phyloP scores from a whole-genome alignment of 1,140 invertebrate genomes.

The Cephus cinctus region DNA sequence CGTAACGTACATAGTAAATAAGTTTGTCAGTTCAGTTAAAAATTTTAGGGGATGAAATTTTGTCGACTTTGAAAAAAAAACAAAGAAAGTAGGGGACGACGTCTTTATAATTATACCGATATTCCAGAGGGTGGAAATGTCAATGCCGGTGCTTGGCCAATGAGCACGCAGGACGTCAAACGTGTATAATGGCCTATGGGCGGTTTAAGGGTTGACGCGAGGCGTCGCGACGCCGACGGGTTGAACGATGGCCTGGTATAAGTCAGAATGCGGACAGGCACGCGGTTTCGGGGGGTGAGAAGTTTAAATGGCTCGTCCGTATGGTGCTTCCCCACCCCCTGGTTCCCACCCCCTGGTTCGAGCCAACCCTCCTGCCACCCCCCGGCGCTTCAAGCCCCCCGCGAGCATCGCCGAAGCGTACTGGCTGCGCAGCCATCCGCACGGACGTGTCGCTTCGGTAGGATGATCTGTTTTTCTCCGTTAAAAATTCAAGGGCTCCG shows the following conservation, averaged over 20 bases:
- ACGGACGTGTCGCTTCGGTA: too few species aligned
- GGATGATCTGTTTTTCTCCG: too few species aligned
- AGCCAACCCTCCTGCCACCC: not conserved
- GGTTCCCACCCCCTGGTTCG: constrained; percentile 15
- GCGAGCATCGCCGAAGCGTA: constrained; percentile 1
- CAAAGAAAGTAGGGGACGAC: too few species aligned
- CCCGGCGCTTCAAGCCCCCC: constrained; percentile 14
- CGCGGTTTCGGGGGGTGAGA: constrained; percentile 52
- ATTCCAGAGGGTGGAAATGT: too few species aligned
- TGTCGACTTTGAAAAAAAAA: too few species aligned
- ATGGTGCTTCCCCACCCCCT: constrained; percentile 49
- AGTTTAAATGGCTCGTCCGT: constrained; percentile 59
- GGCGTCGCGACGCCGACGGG: constrained; percentile 32
- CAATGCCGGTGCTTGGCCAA: too few species aligned
- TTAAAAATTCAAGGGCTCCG: too few species aligned
- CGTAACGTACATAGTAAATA: too few species aligned
- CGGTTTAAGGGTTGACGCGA: not conserved
- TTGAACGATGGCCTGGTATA: constrained; percentile 56
- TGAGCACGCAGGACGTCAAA: not conserved
- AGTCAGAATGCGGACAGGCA: constrained; percentile 58
- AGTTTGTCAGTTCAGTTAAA: too few species aligned
- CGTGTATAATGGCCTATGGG: not conserved
- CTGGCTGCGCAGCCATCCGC: too few species aligned
- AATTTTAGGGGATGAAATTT: too few species aligned
- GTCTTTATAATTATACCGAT: too few species aligned